phyloP scores from a whole-genome alignment of 2,888 invertebrate genomes.

The Scaptomyza tumidula region DNA sequence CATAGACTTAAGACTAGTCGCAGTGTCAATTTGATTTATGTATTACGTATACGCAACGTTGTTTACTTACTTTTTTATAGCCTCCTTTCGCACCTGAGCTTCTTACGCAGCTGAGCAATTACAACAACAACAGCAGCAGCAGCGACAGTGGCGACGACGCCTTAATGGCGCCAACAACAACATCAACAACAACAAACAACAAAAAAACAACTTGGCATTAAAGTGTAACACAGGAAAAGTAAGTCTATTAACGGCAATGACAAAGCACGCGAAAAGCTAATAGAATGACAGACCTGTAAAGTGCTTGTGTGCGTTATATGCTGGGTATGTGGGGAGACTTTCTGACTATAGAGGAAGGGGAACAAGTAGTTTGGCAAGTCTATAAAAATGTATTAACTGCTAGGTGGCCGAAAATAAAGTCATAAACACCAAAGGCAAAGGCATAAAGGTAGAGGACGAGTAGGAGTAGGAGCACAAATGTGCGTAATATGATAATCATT shows the following conservation, averaged over 20 bases:
- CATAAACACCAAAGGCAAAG: constrained; percentile 64
- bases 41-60: constrained; percentile 65
- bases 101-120: constrained; percentile 64
- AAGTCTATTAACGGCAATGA: constrained; percentile 80
- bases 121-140: constrained; percentile 55
- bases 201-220: constrained; percentile 23
- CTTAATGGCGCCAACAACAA: constrained; percentile 55
- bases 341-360: neutral
- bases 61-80: constrained; percentile 57
- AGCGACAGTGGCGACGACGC: constrained; percentile 20
- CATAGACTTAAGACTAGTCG: constrained; percentile 29
- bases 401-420: constrained; percentile 74
- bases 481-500: constrained; percentile 81
- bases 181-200: constrained; percentile 8
- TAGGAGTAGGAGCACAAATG: constrained; percentile 46
- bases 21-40: constrained; percentile 47
- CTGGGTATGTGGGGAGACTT: neutral
- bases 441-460: neutral
- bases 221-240: constrained; percentile 55
- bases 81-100: constrained; percentile 59
- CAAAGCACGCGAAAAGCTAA: constrained; percentile 80
- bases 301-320: constrained; percentile 31
- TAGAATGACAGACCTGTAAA: constrained; percentile 69
- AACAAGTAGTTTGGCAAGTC: constrained; percentile 74
- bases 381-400: constrained; percentile 76